phyloP scores from a whole-genome alignment of 37 sponge, comb jelly and placozoan genomes.

The Oopsacas minuta region DNA sequence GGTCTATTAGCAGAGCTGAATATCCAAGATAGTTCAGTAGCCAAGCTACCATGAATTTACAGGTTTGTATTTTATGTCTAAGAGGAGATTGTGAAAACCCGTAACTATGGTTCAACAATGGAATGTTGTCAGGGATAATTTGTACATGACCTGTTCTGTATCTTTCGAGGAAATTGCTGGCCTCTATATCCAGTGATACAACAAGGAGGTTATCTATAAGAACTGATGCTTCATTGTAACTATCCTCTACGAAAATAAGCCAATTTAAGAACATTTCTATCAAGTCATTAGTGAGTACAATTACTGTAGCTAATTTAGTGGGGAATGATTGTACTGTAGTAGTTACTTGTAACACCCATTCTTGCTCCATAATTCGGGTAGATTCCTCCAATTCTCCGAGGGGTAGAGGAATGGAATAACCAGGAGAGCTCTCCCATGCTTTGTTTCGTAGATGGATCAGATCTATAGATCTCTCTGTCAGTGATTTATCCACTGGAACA shows the following conservation, averaged over 20 bases:
- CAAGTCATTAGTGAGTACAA: neutral
- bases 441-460: neutral
- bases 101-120: neutral
- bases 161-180: neutral
- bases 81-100: neutral
- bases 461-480: neutral
- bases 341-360: neutral
- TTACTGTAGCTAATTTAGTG: neutral
- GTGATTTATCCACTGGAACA: neutral
- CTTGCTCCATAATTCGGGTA: neutral
- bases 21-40: neutral
- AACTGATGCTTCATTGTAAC: neutral
- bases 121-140: neutral
- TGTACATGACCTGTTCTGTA: neutral
- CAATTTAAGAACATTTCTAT: conserved; percentile 5
- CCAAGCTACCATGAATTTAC: neutral
- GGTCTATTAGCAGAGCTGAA: neutral
- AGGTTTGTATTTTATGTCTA: neutral
- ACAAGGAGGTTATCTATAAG: neutral
- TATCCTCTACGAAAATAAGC: neutral
- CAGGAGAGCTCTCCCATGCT: neutral
- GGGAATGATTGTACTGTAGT: neutral
- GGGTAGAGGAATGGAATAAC: neutral
- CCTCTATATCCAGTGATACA: neutral
- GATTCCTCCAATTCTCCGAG: neutral